phyloP scores from a whole-genome alignment of 2,888 invertebrate species.

The Halictus ligatus region DNA sequence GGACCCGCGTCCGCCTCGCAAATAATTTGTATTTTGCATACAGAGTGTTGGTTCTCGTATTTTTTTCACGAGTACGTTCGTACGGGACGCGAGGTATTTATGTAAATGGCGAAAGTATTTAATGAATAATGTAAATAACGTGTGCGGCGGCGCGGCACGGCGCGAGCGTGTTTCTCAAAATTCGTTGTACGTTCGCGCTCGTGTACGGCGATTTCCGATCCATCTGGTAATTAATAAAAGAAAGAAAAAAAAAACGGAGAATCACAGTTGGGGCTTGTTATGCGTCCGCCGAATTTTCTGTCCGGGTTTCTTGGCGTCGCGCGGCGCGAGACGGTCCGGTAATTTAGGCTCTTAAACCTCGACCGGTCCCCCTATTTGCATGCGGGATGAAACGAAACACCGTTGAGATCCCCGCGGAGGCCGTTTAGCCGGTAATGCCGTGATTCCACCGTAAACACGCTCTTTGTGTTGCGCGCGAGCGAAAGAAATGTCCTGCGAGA shows the following conservation, averaged over 20 bases:
- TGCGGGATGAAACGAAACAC: conserved; percentile 75
- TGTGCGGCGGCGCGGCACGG: neutral
- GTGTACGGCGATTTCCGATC: conserved; percentile 1
- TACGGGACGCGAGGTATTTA: conserved; percentile 40
- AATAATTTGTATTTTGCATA: conserved; percentile 61
- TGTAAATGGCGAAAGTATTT: conserved; percentile 57
- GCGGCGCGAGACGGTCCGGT: neutral
- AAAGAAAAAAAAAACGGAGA: no score
- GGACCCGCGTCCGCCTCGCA: conserved; percentile 45
- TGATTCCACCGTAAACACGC: conserved; percentile 64
- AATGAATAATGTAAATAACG: conserved; percentile 61
- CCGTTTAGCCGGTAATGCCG: conserved; percentile 60
- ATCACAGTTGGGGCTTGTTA: neutral
- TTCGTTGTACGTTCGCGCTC: conserved; percentile 31
- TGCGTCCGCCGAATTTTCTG: neutral
- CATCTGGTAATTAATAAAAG: conserved; percentile 39
- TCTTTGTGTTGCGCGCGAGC: conserved; percentile 57
- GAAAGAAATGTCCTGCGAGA: conserved; percentile 58
- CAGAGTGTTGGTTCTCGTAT: conserved; percentile 45
- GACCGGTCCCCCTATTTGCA: conserved; percentile 74
- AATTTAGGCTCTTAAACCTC: conserved; percentile 13
- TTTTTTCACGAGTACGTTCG: conserved; percentile 39
- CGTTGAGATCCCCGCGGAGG: conserved; percentile 34
- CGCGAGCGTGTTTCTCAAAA: conserved; percentile 40
- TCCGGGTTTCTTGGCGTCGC: neutral